These are phyloP conservation scores for Jacana jacana DNA, from an alignment of 2,113 vertebrate genomes.

Conservation along the genomic window DNA sequence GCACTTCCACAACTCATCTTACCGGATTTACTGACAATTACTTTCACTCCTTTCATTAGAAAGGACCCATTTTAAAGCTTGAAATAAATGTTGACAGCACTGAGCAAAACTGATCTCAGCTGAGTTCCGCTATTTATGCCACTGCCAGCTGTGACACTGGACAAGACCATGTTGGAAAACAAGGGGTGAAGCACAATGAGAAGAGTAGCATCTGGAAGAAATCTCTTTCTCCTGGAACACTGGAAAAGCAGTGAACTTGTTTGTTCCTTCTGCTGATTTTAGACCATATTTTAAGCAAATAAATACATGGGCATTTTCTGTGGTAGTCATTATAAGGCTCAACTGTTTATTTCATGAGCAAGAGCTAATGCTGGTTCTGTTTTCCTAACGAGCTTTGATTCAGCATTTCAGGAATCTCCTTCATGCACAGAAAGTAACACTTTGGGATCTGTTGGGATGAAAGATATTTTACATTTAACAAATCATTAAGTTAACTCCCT, in stretches of 20 bases:
- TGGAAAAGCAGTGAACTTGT: background rate
- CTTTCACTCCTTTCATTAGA: background rate
- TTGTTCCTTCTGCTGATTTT: background rate
- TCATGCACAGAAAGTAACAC: background rate
- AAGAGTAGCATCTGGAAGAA: background rate
- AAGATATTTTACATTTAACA: background rate
- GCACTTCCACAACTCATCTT: background rate
- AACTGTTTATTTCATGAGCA: background rate
- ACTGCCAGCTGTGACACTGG: background rate
- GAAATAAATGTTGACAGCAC: background rate
- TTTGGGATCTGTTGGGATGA: background rate
- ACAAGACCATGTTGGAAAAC: background rate
- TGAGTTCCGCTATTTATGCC: background rate
- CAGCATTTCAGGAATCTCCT: background rate
- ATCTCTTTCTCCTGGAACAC: background rate
- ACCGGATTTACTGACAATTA: background rate
- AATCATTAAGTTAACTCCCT: too few relatives aligned
- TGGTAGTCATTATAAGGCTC: background rate
- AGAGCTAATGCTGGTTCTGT: background rate
- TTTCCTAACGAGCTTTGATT: background rate
- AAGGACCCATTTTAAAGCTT: background rate
- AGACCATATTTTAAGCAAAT: background rate
- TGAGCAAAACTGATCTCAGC: background rate
- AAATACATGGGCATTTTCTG: background rate
- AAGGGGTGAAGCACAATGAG: background rate